Conservation (phyloP, 2,113 vertebrate species). For the Cromileptes altivelis region DNA sequence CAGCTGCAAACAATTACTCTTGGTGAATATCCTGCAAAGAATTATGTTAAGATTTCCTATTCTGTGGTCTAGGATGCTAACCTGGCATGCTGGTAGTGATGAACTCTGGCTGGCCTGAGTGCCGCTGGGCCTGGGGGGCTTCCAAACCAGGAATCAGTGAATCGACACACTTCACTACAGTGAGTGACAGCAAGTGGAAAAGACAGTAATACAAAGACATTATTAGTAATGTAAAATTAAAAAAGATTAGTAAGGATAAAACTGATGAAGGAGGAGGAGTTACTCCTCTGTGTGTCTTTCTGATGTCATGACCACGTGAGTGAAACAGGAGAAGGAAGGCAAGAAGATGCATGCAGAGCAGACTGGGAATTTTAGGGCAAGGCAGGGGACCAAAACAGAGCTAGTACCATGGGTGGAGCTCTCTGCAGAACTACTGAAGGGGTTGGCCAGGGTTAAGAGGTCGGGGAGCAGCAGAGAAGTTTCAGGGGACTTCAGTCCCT, state of each 20-base stretch:
- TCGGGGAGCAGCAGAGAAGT: conserved; percentile 92
- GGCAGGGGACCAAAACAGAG: conserved; percentile 36
- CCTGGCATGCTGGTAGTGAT: conserved; percentile 89
- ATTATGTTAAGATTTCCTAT: neutral
- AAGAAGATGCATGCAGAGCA: conserved; percentile 21
- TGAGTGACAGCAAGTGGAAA: conserved; percentile 32
- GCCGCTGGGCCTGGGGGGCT: conserved; percentile 87
- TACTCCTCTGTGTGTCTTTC: neutral
- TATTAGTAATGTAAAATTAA: conserved; percentile 20
- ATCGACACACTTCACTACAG: conserved; percentile 86
- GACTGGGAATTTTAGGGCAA: conserved; percentile 10
- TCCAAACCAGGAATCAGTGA: conserved; percentile 95
- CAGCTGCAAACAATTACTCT: neutral
- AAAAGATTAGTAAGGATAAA: neutral
- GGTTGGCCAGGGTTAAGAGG: conserved; percentile 90
- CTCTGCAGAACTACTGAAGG: conserved; percentile 89
- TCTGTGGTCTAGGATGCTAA: conserved; percentile 79
- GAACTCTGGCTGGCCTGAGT: conserved; percentile 88
- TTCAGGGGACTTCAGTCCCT: conserved; percentile 94
- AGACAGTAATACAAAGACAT: conserved; percentile 17
- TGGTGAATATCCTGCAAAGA: neutral
- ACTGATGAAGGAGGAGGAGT: neutral
- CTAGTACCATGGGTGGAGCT: conserved; percentile 73
- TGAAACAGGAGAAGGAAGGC: conserved; percentile 49
- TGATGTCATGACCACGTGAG: conserved; percentile 80